These are phyloP conservation scores for Chinchilla lanigera DNA, from an alignment of 2,113 vertebrate genomes.

Conservation along the genomic window DNA sequence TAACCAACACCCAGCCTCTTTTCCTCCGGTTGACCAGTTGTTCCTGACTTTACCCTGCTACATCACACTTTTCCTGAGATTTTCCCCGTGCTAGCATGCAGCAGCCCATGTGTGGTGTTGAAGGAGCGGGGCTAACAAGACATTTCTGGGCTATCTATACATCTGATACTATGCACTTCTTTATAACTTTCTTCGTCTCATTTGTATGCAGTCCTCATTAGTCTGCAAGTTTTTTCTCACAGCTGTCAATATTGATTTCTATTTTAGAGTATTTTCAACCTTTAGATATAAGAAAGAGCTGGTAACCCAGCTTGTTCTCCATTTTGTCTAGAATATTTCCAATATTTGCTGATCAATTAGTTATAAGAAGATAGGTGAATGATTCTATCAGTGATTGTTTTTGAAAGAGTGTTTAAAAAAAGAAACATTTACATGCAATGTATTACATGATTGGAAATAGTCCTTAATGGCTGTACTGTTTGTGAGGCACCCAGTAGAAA, in stretches of 20 bases:
- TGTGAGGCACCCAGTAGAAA: neutral
- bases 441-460: neutral
- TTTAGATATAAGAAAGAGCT: neutral
- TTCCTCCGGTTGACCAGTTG: too few relatives aligned
- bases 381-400: neutral
- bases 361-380: neutral
- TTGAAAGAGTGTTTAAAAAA: neutral
- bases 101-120: neutral
- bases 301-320: neutral
- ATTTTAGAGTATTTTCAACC: neutral
- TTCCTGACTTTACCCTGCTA: neutral
- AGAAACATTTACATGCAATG: neutral
- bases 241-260: neutral
- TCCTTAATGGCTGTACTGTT: neutral
- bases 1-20: neutral
- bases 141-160: neutral
- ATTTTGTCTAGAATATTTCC: neutral
- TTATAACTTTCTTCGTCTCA: neutral
- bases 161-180: neutral
- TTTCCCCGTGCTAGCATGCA: accelerated
- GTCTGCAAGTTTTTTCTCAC: neutral
- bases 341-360: neutral
- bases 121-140: accelerated
- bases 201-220: neutral
- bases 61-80: neutral